Conservation (phyloP, 2,113 vertebrate genomes). For the Pachyramphus minor region DNA sequence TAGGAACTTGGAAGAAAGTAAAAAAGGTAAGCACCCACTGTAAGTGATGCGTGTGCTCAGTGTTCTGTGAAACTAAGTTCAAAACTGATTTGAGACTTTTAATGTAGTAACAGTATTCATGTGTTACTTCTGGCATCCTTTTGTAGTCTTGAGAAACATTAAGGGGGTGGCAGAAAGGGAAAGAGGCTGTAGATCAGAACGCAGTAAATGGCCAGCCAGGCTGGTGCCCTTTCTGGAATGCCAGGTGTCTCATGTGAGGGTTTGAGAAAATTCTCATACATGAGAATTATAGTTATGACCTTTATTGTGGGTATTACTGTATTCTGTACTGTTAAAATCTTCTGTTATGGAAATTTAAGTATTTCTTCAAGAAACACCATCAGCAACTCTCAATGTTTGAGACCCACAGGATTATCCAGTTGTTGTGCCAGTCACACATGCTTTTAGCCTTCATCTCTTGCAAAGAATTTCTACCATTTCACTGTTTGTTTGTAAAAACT, state of each 20-base stretch:
- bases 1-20: not conserved
- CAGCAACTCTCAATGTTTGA: not conserved
- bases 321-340: not conserved
- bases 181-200: not conserved
- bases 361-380: not conserved
- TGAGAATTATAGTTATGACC: not conserved
- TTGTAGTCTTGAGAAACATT: not conserved
- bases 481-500: not conserved
- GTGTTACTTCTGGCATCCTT: not conserved
- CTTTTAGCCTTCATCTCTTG: not conserved
- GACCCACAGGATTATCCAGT: not conserved
- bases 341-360: not conserved
- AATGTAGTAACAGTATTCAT: not conserved
- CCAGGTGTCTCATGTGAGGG: rapidly evolving
- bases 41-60: not conserved
- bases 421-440: not conserved
- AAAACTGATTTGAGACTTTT: not conserved
- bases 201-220: not conserved
- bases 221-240: not conserved
- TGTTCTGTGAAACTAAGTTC: not conserved
- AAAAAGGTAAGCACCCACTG: not conserved
- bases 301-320: not conserved
- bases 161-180: not conserved
- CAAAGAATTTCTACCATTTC: not conserved
- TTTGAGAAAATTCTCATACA: not conserved